phyloP scores from a whole-genome alignment of 2,888 invertebrate genomes.

The Micoletzkya japonica region DNA sequence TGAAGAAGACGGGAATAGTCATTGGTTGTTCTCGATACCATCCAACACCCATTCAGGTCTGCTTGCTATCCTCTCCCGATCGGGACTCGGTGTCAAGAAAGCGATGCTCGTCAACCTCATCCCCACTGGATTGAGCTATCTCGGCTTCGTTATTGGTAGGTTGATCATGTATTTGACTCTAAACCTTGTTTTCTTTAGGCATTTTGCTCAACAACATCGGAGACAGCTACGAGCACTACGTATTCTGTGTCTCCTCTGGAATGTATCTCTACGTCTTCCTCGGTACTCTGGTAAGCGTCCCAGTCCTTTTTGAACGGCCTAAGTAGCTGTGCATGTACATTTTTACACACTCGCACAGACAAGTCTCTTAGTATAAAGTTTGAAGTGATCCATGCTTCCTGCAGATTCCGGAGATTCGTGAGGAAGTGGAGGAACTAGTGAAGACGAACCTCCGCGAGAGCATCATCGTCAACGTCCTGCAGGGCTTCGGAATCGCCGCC shows the following conservation, averaged over 20 bases:
- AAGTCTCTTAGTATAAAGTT: too few species aligned
- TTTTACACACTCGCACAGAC: neutral
- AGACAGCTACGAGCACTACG: slow-evolving; percentile 50
- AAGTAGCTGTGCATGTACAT: neutral
- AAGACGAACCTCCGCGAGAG: slow-evolving; percentile 28
- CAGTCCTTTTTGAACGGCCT: too few species aligned
- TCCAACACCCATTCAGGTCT: slow-evolving; percentile 34
- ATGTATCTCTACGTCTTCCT: slow-evolving; percentile 63
- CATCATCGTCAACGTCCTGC: slow-evolving; percentile 33
- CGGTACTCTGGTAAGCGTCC: slow-evolving; percentile 56
- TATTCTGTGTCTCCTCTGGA: slow-evolving; percentile 56
- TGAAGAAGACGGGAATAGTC: neutral
- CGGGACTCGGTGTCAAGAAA: slow-evolving; percentile 54
- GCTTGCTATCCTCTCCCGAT: slow-evolving; percentile 56
- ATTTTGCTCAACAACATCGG: slow-evolving; percentile 13
- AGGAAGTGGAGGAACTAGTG: slow-evolving; percentile 29
- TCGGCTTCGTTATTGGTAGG: slow-evolving; percentile 50
- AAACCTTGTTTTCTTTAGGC: neutral
- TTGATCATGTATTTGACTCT: slow-evolving; percentile 32
- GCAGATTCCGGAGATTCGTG: slow-evolving; percentile 24
- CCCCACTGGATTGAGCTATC: slow-evolving; percentile 51
- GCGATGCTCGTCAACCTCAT: slow-evolving; percentile 55
- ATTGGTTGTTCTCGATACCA: neutral
- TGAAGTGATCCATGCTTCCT: too few species aligned
- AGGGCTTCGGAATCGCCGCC: slow-evolving; percentile 37